phyloP scores from a whole-genome alignment of 2,888 invertebrate genomes.

The Cantharis nigra region DNA sequence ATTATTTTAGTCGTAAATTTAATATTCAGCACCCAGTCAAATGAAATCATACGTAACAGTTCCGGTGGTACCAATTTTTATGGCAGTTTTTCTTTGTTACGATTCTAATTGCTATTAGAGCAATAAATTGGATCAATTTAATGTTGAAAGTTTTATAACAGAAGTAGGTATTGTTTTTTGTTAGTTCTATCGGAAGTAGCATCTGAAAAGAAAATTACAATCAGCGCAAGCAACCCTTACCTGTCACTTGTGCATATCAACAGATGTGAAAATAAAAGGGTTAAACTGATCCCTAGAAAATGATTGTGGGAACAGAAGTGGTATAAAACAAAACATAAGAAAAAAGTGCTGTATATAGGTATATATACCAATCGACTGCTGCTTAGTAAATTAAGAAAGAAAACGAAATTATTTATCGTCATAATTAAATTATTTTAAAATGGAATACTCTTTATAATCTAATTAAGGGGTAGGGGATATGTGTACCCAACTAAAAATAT shows the following conservation, averaged over 20 bases:
- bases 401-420: not conserved
- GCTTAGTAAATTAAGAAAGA: not conserved
- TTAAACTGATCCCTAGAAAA: constrained; percentile 33
- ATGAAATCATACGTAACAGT: not conserved
- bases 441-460: not conserved
- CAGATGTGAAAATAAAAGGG: constrained; percentile 38
- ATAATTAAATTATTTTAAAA: not conserved
- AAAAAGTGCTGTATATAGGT: constrained; percentile 9
- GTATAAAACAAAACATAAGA: constrained; percentile 28
- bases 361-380: not conserved
- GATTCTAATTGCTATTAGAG: not conserved
- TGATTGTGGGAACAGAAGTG: constrained; percentile 37
- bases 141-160: not conserved
- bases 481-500: not conserved
- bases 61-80: not conserved
- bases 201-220: constrained; percentile 23
- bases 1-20: not conserved
- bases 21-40: not conserved
- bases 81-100: not conserved
- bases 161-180: not conserved
- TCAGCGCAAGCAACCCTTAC: constrained; percentile 27
- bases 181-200: constrained; percentile 32
- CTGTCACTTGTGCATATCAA: constrained; percentile 30
- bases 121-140: not conserved
- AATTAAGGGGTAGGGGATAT: not conserved